Percentiles rank a stretch among this genome's conserved stretches.
Conservation (phyloP, 2,113 vertebrate genomes). For the Carlito syrichta region DNA sequence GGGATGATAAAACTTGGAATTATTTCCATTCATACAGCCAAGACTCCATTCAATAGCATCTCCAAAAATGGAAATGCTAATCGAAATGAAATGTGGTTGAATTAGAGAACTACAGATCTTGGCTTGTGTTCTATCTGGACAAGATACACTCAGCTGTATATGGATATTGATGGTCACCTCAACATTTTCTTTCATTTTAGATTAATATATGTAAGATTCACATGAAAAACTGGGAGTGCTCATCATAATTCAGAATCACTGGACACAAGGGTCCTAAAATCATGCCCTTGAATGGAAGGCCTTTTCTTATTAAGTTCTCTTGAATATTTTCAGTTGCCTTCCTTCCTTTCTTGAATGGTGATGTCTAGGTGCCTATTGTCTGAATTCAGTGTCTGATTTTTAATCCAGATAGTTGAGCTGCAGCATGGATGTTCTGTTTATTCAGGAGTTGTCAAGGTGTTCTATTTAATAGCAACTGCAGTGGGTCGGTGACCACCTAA, state of each 20-base stretch:
- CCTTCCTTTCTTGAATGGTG: neutral
- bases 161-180: neutral
- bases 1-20: neutral
- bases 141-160: neutral
- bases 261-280: neutral
- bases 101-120: neutral
- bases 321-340: neutral
- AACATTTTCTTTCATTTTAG: neutral
- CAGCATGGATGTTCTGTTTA: neutral
- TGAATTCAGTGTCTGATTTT: slow-evolving; percentile 14
- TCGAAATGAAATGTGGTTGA: neutral
- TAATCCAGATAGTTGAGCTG: neutral
- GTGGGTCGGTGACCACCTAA: slow-evolving; percentile 29
- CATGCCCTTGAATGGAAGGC: neutral
- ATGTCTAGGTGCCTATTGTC: neutral
- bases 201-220: neutral
- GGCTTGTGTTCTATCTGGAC: neutral
- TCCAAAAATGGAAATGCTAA: neutral
- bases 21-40: neutral
- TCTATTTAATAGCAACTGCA: neutral
- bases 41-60: neutral
- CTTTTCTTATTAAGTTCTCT: neutral
- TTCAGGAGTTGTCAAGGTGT: neutral
- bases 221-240: neutral
- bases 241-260: neutral